Conservation (phyloP, 53 echinoderm and acorn worm species). For the Astropecten irregularis region DNA sequence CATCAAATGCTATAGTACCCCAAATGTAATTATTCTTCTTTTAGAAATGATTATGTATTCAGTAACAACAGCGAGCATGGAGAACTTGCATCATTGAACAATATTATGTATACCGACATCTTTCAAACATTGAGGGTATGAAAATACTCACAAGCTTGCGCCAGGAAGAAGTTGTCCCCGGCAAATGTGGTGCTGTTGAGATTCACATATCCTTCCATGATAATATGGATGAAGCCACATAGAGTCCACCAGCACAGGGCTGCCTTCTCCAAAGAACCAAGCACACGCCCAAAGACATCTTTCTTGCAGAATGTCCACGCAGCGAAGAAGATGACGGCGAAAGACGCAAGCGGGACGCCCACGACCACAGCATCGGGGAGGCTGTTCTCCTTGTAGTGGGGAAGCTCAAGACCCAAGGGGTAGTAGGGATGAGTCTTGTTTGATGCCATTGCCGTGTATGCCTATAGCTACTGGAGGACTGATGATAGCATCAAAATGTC, state of each 20-base stretch:
- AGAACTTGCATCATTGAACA: no score
- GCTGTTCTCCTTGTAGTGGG: slow-evolving; percentile 41
- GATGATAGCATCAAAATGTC: no score
- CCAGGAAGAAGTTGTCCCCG: slow-evolving; percentile 64
- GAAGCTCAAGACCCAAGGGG: slow-evolving; percentile 31
- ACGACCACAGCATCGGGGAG: slow-evolving; percentile 12
- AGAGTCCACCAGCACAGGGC: slow-evolving; percentile 79
- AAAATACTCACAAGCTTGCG: slow-evolving; percentile 86
- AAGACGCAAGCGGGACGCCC: slow-evolving; percentile 26
- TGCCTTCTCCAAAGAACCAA: slow-evolving; percentile 48
- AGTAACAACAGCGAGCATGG: no score
- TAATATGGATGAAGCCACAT: slow-evolving; percentile 74
- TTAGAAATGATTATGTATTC: no score
- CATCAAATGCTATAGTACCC: no score
- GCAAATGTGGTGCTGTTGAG: slow-evolving; percentile 52
- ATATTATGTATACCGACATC: no score
- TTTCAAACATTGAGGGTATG: no score
- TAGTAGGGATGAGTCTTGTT: slow-evolving; percentile 55
- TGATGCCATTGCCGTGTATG: no score
- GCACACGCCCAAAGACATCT: slow-evolving; percentile 49
- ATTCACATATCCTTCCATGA: slow-evolving; percentile 70
- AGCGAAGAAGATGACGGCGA: slow-evolving; percentile 51
- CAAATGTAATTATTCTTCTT: no score
- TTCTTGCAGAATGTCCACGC: slow-evolving; percentile 59
- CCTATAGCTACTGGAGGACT: no score